Evolutionary conservation across 2,113 vertebrate genomes (phyloP).

Genomic region (Oreotrochilus melanogaster): DNA sequence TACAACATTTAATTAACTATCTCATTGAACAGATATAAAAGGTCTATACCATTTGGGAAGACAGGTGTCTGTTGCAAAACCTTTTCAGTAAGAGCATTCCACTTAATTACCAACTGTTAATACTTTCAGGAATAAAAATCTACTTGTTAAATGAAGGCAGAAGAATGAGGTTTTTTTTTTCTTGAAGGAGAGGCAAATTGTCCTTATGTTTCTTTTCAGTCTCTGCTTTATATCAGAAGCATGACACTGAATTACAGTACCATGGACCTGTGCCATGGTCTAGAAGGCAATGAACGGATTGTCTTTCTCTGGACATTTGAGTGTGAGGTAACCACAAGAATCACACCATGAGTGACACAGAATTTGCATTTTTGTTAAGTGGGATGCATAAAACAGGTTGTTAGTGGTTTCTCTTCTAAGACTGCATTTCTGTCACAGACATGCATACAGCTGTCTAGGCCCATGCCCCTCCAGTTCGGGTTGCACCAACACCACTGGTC

Average conservation of each 20-base stretch:
- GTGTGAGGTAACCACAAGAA: background rate
- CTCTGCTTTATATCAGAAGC: background rate
- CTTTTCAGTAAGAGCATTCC: background rate
- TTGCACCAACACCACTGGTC: background rate
- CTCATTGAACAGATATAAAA: background rate
- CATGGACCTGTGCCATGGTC: background rate
- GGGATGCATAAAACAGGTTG: background rate
- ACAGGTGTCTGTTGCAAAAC: background rate
- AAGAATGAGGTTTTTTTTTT: background rate
- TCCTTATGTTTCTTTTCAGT: background rate
- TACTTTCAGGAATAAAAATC: background rate
- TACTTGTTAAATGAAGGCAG: background rate
- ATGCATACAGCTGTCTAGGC: rapidly evolving
- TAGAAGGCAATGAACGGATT: background rate
- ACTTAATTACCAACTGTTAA: background rate
- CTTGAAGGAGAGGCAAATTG: background rate
- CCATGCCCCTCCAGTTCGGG: too few relatives aligned
- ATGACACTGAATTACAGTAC: background rate
- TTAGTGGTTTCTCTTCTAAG: background rate
- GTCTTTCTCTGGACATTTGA: background rate
- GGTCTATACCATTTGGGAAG: background rate
- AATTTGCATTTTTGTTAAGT: background rate
- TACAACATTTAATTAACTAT: background rate
- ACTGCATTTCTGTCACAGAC: background rate
- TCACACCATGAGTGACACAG: background rate